phyloP scores from a whole-genome alignment of 2,888 invertebrate species.

The Hirtodrosophila alboralis region DNA sequence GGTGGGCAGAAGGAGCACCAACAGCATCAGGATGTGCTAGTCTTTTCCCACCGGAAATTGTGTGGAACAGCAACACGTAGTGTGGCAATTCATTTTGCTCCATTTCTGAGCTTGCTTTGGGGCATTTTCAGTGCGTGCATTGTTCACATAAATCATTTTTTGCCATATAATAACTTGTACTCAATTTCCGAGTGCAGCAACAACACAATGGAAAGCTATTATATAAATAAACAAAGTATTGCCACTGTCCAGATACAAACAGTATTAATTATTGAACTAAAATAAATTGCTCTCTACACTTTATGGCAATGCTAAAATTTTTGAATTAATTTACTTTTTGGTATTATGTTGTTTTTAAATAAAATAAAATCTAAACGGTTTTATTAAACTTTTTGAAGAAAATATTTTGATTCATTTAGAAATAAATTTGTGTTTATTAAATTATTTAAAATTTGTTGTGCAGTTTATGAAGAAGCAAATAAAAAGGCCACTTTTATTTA shows the following conservation, averaged over 20 bases:
- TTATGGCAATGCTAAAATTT: too few relatives aligned
- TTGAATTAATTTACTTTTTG: too few relatives aligned
- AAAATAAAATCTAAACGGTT: too few relatives aligned
- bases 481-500: too few relatives aligned
- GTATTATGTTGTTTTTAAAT: too few relatives aligned
- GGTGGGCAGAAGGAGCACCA: slow-evolving; percentile 36
- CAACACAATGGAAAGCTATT: slow-evolving; percentile 40
- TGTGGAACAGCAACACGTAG: slow-evolving; percentile 75
- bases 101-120: slow-evolving; percentile 9
- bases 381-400: too few relatives aligned
- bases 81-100: slow-evolving; percentile 65
- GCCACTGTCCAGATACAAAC: slow-evolving; percentile 3
- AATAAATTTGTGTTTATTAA: too few relatives aligned
- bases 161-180: slow-evolving; percentile 40
- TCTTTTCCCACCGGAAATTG: slow-evolving; percentile 67
- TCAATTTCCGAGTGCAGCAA: slow-evolving; percentile 43
- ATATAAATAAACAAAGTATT: slow-evolving; percentile 26
- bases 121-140: slow-evolving; percentile 50
- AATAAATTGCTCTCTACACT: not conserved
- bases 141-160: slow-evolving; percentile 67
- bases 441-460: too few relatives aligned
- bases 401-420: too few relatives aligned
- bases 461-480: too few relatives aligned
- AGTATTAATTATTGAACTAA: slow-evolving; percentile 17
- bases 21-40: slow-evolving; percentile 15